Base-by-base conservation (phyloP, 2,888 invertebrate genomes). In the Hypolimnas misippus region DNA sequence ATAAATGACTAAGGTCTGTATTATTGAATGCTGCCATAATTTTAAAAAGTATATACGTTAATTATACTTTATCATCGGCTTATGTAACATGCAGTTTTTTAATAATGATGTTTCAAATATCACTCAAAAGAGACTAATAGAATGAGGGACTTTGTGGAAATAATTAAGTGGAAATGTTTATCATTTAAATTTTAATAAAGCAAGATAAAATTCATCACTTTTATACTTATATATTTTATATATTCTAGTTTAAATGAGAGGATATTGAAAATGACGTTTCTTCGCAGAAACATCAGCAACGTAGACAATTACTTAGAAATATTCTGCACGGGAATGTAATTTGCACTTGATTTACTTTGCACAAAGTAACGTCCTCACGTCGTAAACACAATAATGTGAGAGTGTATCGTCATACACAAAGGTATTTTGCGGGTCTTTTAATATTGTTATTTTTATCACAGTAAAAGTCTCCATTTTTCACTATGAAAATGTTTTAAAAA, bases 301-400 rank as follows among this genome's bases (percentile, higher is more conserved):
- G 7, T 46, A 53, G 59, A 46, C 42, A 53, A 59, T 53, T 29
- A 46, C 35, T 46, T 46, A 46, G 29, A 53, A 60, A 49, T 54
- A 60, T 59, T 25, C 46, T 29, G 16, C 5, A 10, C 40, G 42
- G 42, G 29, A 58, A 54, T 29, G 46, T 49, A 54, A 49, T 49
- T 60, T 46, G 12, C 21, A 17, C 21, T 21, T 53, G 59, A 59
- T 59, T 59, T 59, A 59, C 33, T 53, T 58, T 44, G 33, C 44
- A 21, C 17, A 60, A 29, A 35, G 59, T 35, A 54, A 53, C 35
- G 44, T 46, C 10, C 38, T 54, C 25, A n/a, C 17, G 19, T 12
- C 29, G 38, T 60, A 54, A 49, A 54, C 38, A 59, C 25, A 59
- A 53, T 53, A 14, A 59, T 42, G 53, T n/a, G 10, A 16, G 33